These are phyloP conservation scores for Lathamus discolor DNA, from an alignment of 2,113 vertebrate genomes.

Conservation along the genomic window DNA sequence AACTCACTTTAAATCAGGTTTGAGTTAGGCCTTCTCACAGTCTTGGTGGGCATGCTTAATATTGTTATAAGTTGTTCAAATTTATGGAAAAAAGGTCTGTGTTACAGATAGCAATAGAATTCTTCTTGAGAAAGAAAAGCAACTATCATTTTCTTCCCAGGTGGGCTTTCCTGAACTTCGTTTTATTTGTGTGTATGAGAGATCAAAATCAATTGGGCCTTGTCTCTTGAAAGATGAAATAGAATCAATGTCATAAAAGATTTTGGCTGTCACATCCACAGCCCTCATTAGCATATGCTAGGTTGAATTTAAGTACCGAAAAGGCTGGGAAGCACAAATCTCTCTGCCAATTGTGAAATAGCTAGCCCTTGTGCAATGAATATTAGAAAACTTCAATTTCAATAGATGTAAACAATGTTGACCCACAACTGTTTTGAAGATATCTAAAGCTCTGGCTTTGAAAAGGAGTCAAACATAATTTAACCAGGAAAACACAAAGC, in stretches of 20 bases:
- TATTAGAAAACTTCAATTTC: background rate
- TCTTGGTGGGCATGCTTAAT: background rate
- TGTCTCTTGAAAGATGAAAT: slow-evolving; percentile 6
- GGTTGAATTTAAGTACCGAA: background rate
- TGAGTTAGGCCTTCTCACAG: background rate
- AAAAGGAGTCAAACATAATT: background rate
- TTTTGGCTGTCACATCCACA: background rate
- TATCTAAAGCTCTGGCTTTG: background rate
- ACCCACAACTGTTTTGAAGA: background rate
- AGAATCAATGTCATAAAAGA: background rate
- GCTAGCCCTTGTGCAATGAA: background rate
- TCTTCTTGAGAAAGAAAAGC: background rate
- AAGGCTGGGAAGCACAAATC: background rate
- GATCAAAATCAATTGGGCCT: background rate
- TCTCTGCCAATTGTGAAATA: background rate
- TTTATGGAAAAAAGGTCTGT: accelerated
- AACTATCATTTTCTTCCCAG: background rate
- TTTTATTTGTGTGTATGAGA: background rate
- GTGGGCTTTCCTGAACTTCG: background rate
- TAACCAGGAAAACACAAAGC: background rate
- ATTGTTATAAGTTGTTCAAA: background rate
- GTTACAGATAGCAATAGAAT: accelerated
- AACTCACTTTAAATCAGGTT: background rate
- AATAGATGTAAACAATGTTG: background rate
- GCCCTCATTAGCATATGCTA: background rate